Evolutionary conservation across 2,113 vertebrate species (phyloP).

Genomic region (Cepphus grylle): DNA sequence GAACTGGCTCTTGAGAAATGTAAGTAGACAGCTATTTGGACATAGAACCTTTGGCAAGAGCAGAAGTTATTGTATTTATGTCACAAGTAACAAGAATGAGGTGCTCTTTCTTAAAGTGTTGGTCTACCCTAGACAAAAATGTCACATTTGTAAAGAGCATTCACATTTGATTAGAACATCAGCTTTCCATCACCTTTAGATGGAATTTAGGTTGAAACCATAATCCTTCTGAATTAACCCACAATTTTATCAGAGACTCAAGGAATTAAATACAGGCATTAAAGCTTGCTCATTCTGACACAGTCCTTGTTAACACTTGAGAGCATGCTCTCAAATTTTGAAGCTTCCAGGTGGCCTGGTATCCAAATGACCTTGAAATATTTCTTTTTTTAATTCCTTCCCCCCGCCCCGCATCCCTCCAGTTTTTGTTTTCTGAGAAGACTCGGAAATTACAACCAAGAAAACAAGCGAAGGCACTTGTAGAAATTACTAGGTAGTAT

Average conservation of each 20-base stretch:
- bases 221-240: neutral
- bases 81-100: neutral
- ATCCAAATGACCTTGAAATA: neutral
- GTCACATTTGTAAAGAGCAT: neutral
- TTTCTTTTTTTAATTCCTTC: neutral
- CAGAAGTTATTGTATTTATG: neutral
- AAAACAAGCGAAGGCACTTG: neutral
- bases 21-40: neutral
- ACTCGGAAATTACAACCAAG: neutral
- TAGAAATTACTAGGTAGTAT: neutral
- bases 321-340: neutral
- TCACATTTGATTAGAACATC: neutral
- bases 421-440: neutral
- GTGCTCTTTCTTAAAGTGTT: neutral
- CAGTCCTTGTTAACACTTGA: neutral
- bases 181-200: neutral
- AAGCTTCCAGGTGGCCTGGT: neutral
- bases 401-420: no score
- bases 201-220: neutral
- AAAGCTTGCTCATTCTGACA: neutral
- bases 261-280: neutral
- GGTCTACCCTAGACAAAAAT: neutral
- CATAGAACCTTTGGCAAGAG: neutral
- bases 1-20: neutral
- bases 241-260: neutral